Percentiles rank a stretch among this genome's conserved stretches.
These are phyloP conservation scores for Timandra comae DNA, from an alignment of 2,888 invertebrate genomes.

Conservation along the genomic window DNA sequence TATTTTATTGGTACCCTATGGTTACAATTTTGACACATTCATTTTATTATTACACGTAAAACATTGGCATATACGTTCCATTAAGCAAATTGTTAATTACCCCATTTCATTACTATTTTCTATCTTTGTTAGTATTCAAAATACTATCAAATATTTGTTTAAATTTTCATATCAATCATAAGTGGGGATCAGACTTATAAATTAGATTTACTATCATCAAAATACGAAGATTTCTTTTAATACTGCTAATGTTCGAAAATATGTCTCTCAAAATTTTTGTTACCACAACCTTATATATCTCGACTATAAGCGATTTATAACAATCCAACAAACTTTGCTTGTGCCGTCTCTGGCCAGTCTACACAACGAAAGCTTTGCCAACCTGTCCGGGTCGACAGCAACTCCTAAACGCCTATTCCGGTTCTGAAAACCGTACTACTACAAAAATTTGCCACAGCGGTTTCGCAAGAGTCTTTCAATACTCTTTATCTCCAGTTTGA, in stretches of 20 bases:
- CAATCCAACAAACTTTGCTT: slow-evolving; percentile 55
- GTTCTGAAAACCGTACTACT: slow-evolving; percentile 35
- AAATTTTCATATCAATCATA: slow-evolving; percentile 37
- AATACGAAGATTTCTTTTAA: slow-evolving; percentile 59
- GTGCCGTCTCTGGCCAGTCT: slow-evolving; percentile 35
- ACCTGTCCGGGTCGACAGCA: slow-evolving; percentile 18
- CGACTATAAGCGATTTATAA: slow-evolving; percentile 66
- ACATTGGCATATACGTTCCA: slow-evolving; percentile 35
- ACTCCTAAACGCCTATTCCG: slow-evolving; percentile 31
- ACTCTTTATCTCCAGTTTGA: slow-evolving; percentile 42
- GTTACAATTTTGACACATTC: slow-evolving; percentile 69
- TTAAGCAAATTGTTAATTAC: slow-evolving; percentile 37
- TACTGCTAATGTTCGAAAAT: slow-evolving; percentile 70
- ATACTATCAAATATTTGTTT: slow-evolving; percentile 17
- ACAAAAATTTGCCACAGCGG: slow-evolving; percentile 36
- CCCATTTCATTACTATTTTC: slow-evolving; percentile 42
- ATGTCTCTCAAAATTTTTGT: slow-evolving; percentile 69
- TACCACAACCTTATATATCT: slow-evolving; percentile 68
- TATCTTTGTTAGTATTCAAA: slow-evolving; percentile 18
- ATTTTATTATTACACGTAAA: slow-evolving; percentile 37
- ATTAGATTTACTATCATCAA: slow-evolving; percentile 54
- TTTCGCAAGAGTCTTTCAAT: slow-evolving; percentile 18
- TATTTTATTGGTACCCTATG: slow-evolving; percentile 62
- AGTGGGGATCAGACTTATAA: slow-evolving; percentile 59
- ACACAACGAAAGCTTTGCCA: slow-evolving; percentile 47